Conservation (phyloP, 92 coral and sea anemone species). For the Zoanthus sociatus region DNA sequence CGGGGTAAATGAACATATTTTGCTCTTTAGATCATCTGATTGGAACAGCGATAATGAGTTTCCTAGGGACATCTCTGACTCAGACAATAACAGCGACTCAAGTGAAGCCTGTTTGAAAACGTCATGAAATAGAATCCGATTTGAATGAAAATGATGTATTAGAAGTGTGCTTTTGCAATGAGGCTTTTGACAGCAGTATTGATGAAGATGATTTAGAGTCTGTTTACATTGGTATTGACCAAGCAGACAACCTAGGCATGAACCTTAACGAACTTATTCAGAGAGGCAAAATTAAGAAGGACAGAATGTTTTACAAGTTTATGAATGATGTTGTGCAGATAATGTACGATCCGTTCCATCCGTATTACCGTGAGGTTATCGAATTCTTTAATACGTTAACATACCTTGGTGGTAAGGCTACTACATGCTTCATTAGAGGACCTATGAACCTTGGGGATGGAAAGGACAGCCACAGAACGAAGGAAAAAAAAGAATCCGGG, state of each 20-base stretch:
- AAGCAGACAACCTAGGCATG: slow-evolving; percentile 57
- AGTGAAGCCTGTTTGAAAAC: slow-evolving; percentile 57
- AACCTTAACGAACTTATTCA: slow-evolving; percentile 61
- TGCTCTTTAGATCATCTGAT: slow-evolving; percentile 57
- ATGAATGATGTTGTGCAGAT: slow-evolving; percentile 59
- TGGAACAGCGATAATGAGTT: slow-evolving; percentile 56
- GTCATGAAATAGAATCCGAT: neutral
- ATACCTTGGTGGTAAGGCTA: slow-evolving; percentile 68
- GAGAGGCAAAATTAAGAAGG: slow-evolving; percentile 66
- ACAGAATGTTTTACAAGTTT: slow-evolving; percentile 35
- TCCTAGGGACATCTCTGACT: slow-evolving; percentile 54
- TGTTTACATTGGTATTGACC: slow-evolving; percentile 62
- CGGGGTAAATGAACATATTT: slow-evolving; percentile 48
- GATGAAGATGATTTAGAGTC: slow-evolving; percentile 63
- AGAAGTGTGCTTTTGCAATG: slow-evolving; percentile 33
- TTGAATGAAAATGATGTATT: neutral
- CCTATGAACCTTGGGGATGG: slow-evolving; percentile 76
- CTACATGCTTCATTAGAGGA: slow-evolving; percentile 57
- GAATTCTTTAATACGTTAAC: slow-evolving; percentile 66
- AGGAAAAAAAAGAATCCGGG: slow-evolving; percentile 61
- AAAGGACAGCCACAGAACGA: slow-evolving; percentile 53
- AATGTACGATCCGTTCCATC: slow-evolving; percentile 52
- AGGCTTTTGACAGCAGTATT: slow-evolving; percentile 32
- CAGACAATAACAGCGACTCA: slow-evolving; percentile 58
- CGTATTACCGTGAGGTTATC: slow-evolving; percentile 58